Percentiles rank a stretch among this genome's conserved stretches.
Evolutionary conservation across 2,797 vertebrate genomes (phyloP).

Genomic region (Hemibagrus guttatus): DNA sequence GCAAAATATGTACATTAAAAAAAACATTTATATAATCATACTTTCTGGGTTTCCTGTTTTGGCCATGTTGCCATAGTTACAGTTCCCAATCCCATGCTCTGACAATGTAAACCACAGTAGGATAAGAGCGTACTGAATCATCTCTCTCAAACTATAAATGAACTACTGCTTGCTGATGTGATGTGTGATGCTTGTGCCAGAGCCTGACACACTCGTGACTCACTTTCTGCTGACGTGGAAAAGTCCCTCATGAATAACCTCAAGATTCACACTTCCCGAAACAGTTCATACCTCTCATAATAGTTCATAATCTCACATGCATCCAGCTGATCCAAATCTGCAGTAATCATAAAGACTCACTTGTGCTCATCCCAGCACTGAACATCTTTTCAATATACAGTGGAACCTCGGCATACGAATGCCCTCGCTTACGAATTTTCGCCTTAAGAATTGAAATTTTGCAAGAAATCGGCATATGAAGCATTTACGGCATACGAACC

Average conservation of each 20-base stretch:
- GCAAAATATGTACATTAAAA: not conserved
- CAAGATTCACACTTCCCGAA: not conserved
- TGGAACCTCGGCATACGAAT: too few relatives aligned
- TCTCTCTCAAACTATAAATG: not conserved
- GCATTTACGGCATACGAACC: too few relatives aligned
- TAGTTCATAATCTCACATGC: too few relatives aligned
- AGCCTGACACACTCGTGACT: not conserved
- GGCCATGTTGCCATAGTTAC: not conserved
- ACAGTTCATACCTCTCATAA: not conserved
- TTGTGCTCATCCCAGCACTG: not conserved
- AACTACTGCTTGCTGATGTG: not conserved
- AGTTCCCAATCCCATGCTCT: not conserved
- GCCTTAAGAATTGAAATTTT: too few relatives aligned
- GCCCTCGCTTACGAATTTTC: too few relatives aligned
- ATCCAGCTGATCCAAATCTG: not conserved
- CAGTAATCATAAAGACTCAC: not conserved
- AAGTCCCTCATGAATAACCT: not conserved
- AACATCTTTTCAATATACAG: not conserved
- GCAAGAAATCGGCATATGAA: too few relatives aligned
- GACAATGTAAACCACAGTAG: not conserved
- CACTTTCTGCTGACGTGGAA: not conserved
- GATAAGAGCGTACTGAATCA: not conserved
- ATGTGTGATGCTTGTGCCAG: not conserved
- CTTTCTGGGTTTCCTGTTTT: not conserved
- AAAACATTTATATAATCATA: not conserved